phyloP scores from a whole-genome alignment of 1,140 invertebrate genomes.

The Geopemphigus sp. region DNA sequence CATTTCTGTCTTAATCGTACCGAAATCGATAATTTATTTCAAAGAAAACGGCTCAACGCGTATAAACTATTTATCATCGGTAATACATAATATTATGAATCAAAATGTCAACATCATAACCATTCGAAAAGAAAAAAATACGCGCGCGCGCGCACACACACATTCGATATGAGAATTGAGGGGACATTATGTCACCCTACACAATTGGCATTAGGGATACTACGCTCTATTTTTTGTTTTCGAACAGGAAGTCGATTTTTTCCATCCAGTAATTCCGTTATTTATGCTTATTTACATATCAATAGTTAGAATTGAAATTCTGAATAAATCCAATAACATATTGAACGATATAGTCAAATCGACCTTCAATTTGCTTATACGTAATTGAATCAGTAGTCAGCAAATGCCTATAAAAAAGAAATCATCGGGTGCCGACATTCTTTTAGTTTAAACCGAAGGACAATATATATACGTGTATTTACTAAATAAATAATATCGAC shows the following conservation, averaged over 20 bases:
- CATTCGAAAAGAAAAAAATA: constrained; percentile 8
- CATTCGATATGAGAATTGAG: neutral
- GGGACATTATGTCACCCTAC: constrained; percentile 32
- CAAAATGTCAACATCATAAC: neutral
- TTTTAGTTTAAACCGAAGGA: no score
- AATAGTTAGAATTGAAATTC: constrained; percentile 31
- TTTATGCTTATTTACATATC: constrained; percentile 45
- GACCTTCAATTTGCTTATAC: constrained; percentile 14
- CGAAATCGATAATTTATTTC: no score
- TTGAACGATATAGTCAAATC: constrained; percentile 27
- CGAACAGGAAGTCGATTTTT: constrained; percentile 30
- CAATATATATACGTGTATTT: no score
- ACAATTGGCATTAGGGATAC: constrained; percentile 15
- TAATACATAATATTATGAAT: neutral
- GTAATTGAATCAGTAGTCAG: constrained; percentile 21
- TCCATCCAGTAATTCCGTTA: constrained; percentile 30
- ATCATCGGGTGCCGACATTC: neutral
- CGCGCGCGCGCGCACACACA: neutral
- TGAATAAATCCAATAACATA: constrained; percentile 40
- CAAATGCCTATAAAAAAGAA: no score
- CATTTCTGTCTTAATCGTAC: no score
- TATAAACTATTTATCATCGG: no score
- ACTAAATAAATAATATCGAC: no score
- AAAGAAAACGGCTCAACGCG: no score
- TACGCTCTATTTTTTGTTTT: constrained; percentile 28